Conservation (phyloP, 2,113 vertebrate species). For the Azemiops feae region DNA sequence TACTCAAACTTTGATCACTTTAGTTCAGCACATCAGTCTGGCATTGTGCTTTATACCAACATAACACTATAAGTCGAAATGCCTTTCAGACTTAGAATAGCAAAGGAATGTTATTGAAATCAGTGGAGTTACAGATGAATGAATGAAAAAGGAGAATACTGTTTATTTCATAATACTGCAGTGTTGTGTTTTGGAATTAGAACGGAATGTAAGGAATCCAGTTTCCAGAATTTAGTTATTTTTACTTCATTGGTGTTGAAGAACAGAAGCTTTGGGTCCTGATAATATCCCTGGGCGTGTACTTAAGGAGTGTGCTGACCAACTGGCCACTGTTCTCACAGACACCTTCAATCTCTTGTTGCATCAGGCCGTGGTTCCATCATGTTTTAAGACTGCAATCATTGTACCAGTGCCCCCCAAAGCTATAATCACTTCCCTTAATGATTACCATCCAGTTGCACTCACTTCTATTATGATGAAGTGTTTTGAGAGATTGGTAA, state of each 20-base stretch:
- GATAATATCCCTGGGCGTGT: too few species aligned
- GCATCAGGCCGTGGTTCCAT: too few species aligned
- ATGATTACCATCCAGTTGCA: too few species aligned
- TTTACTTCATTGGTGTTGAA: conserved; percentile 55
- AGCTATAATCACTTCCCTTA: too few species aligned
- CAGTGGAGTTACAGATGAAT: conserved; percentile 85
- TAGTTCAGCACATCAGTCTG: conserved; percentile 92
- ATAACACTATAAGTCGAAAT: conserved; percentile 79
- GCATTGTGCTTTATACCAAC: conserved; percentile 94
- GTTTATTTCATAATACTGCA: conserved; percentile 90
- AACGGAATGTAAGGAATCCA: conserved; percentile 86
- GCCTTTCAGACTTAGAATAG: conserved; percentile 88
- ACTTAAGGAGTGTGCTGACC: too few species aligned
- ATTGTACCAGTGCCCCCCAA: too few species aligned
- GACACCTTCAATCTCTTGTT: too few species aligned
- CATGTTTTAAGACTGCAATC: too few species aligned
- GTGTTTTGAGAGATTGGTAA: too few species aligned
- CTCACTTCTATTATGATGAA: too few species aligned
- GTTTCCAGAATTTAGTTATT: conserved; percentile 62
- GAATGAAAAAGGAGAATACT: conserved; percentile 95
- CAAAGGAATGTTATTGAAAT: conserved; percentile 90
- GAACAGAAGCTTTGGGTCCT: background rate
- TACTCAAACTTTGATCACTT: conserved; percentile 92
- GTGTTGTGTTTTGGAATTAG: conserved; percentile 87
- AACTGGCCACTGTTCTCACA: too few species aligned